Base-by-base conservation (phyloP, 2,888 invertebrate species). In the Oligia latruncula region DNA sequence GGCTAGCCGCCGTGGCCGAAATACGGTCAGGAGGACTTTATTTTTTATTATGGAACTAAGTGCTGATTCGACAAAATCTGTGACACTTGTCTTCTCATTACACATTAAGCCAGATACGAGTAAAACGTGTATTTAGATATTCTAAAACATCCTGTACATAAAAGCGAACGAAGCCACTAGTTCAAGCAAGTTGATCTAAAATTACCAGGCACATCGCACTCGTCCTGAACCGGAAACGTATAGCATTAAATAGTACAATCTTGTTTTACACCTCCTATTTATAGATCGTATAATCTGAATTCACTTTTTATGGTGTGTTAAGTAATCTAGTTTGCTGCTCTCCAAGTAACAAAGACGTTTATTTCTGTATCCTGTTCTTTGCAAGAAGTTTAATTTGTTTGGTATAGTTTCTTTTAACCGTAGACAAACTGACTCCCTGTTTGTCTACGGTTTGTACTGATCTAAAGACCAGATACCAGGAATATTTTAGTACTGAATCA, bases 261-360 rank as follows among this genome's bases (percentile, higher is more conserved):
- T 71, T 65, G 85, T 80, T 74, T 83, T 67, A 86, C 85, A 86
- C 86, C 80, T 79, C 58, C 80, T 85, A 85, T 86, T 83, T 83
- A 80, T 85, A 85, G 64, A 43, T 49, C 5, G 72, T 77, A 58
- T 80, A 82, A 85, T 86, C 74, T 82, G n/a, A 73, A 80, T 77
- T 82, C 70, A 74, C 83, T 86, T 86, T 86, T 85, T 83, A 85
- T 83, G 77, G 71, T 71, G 70, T 77, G 60, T 73, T 67, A 43
- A 35, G 65, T 77, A 75, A 80, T 85, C 80, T 73, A 80, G 83
- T 85, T 77, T 58, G 43, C 71, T 81, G 55, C 75, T 67, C 71
- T 68, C 49, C 17, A 72, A 29, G 68, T 70, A 65, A 70, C 84
- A 52, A 67, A 75, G 58, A 73, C 15, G 72, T 77, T 81, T 77